These are phyloP conservation scores for Meganola albula DNA, from an alignment of 2,888 invertebrate species.

Conservation along the genomic window DNA sequence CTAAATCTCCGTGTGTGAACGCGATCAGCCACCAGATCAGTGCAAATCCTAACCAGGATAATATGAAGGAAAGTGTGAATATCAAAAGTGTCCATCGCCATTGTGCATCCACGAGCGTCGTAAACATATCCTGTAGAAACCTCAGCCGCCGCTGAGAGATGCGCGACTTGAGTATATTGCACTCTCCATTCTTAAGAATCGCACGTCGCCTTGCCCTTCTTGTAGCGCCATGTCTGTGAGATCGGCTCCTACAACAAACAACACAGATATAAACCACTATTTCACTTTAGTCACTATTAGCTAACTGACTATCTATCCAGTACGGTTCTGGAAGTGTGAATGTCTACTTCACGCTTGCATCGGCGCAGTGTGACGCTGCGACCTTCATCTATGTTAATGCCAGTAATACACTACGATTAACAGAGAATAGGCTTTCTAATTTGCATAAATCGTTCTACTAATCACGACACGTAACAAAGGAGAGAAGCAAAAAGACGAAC, in stretches of 20 bases:
- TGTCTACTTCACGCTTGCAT: constrained; percentile 58
- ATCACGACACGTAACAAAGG: constrained; percentile 31
- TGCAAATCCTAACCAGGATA: constrained; percentile 92
- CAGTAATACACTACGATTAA: constrained; percentile 47
- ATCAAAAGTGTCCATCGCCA: constrained; percentile 95
- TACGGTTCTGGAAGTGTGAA: constrained; percentile 47
- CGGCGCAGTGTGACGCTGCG: constrained; percentile 34
- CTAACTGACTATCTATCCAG: constrained; percentile 37
- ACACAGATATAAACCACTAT: constrained; percentile 30
- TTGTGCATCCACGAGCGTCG: constrained; percentile 92
- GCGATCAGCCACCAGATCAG: constrained; percentile 92
- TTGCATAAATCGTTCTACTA: constrained; percentile 38
- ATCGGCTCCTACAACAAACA: constrained; percentile 80
- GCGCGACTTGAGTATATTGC: constrained; percentile 94
- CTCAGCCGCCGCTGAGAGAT: constrained; percentile 88
- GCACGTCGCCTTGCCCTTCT: constrained; percentile 88
- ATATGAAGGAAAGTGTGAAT: constrained; percentile 90
- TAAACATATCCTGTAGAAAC: constrained; percentile 89
- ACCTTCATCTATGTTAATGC: constrained; percentile 67
- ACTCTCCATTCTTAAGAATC: constrained; percentile 96
- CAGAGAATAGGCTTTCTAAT: constrained; percentile 45
- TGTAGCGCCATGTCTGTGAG: constrained; percentile 81
- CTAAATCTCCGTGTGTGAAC: constrained; percentile 90
- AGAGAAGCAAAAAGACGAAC: constrained; percentile 39
- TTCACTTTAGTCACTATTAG: constrained; percentile 30